A percentile compares a stretch with the other conserved stretches of the same genome.
Conservation (phyloP, 2,888 invertebrate species). For the Sabatieria punctata region DNA sequence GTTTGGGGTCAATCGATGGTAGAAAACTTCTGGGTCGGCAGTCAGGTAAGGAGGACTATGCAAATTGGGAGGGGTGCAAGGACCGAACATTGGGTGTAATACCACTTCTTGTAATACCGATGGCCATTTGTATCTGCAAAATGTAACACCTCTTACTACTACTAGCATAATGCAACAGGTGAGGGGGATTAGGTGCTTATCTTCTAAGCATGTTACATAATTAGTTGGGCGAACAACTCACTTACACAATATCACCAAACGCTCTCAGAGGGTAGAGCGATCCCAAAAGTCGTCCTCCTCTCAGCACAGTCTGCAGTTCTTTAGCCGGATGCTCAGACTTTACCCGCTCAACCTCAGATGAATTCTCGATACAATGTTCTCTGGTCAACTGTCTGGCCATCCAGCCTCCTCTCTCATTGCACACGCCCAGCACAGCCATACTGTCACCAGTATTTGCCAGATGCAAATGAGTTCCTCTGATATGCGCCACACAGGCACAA, state of each 20-base stretch:
- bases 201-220: too few relatives aligned
- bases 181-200: too few relatives aligned
- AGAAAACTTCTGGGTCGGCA: slow-evolving; percentile 56
- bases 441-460: slow-evolving; percentile 85
- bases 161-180: too few relatives aligned
- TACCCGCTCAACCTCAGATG: slow-evolving; percentile 64
- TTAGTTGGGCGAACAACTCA: too few relatives aligned
- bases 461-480: slow-evolving; percentile 60
- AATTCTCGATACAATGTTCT: slow-evolving; percentile 73
- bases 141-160: slow-evolving; percentile 43
- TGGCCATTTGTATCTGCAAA: slow-evolving; percentile 32
- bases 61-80: slow-evolving; percentile 56
- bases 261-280: slow-evolving; percentile 83
- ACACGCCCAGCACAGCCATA: slow-evolving; percentile 63
- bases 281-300: slow-evolving; percentile 70
- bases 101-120: slow-evolving; percentile 49
- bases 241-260: slow-evolving; percentile 69
- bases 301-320: slow-evolving; percentile 64
- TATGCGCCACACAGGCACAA: slow-evolving; percentile 70
- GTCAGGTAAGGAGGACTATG: slow-evolving; percentile 86
- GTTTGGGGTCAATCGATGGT: slow-evolving; percentile 34
- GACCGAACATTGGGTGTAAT: slow-evolving; percentile 52
- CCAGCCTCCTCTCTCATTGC: slow-evolving; percentile 44
- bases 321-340: slow-evolving; percentile 64
- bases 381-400: slow-evolving; percentile 53